Percentiles rank a stretch among this genome's conserved stretches.
Evolutionary conservation across 2,888 invertebrate species (phyloP).

Genomic region (Trypoxylon attenuatum): DNA sequence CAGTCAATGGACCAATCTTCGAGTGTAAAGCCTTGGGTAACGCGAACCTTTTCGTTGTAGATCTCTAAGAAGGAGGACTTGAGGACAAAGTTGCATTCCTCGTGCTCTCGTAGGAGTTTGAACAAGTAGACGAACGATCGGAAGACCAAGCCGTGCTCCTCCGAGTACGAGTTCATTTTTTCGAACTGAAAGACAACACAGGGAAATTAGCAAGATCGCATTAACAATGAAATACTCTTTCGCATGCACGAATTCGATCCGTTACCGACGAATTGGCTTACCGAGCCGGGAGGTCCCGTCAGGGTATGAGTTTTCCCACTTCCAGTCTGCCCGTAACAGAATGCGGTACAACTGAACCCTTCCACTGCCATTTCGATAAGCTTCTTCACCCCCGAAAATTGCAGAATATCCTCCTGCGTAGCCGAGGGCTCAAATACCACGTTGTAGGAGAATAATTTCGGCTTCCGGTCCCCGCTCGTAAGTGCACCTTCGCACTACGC

Average conservation of each 20-base stretch:
- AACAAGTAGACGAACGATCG: slow-evolving; percentile 93
- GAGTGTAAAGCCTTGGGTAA: too few species aligned
- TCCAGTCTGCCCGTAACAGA: slow-evolving; percentile 98
- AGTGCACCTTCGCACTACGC: slow-evolving; percentile 60
- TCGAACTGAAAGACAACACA: slow-evolving; percentile 80
- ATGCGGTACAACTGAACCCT: slow-evolving; percentile 94
- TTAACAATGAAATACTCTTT: background rate
- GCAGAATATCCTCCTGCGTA: slow-evolving; percentile 88
- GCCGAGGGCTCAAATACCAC: slow-evolving; percentile 96
- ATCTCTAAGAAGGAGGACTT: slow-evolving; percentile 97
- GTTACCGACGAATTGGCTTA: too few species aligned
- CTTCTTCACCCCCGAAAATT: slow-evolving; percentile 92
- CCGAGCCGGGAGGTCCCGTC: slow-evolving; percentile 92
- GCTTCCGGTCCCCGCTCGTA: slow-evolving; percentile 79
- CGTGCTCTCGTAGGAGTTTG: slow-evolving; percentile 85
- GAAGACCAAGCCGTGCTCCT: slow-evolving; percentile 91
- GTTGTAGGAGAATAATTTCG: slow-evolving; percentile 94
- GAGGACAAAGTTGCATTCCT: slow-evolving; percentile 87
- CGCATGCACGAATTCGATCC: too few species aligned
- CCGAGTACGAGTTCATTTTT: slow-evolving; percentile 80
- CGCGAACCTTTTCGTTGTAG: slow-evolving; percentile 95
- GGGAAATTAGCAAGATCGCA: background rate
- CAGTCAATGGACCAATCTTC: background rate
- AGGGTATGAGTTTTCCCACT: slow-evolving; percentile 97
- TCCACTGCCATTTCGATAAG: slow-evolving; percentile 96